Base-by-base conservation (phyloP, 2,113 vertebrate species). In the Xiphias gladius region DNA sequence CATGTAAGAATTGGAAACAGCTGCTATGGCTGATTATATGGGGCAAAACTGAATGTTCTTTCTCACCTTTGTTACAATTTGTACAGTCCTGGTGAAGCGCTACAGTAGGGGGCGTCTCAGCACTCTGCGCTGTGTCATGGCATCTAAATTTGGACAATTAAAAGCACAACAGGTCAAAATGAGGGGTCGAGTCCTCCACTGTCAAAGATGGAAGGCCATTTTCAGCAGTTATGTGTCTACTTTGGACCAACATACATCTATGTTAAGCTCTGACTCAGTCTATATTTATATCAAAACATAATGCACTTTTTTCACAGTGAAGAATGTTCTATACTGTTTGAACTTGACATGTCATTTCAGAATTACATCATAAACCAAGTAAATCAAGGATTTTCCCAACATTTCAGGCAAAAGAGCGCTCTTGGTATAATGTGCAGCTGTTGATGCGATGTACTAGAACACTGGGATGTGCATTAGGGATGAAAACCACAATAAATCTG, bases 1-100 rank as follows among this genome's bases (percentile, higher is more conserved):
- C 71, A 80, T 73, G 67, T 16, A 59, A 10, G 55, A 86, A 95
- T 94, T 90, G 85, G 81, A 94, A 94, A 89, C 93, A 95, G 92
- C 92, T 94, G 93, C 46, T 71, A 37, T 63, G 35, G 67, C 39
- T 41, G 50, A 88, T 84, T 64, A 65, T 46, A 54, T 80, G 84
- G 79, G 89, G 76, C 68, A 78, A 86, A 80, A 43, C 59, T n/a
- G 70, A 78, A 57, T 79, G 68, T 79, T 79, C 66, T 83, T 88
- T 90, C 78, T 84, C 72, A 88, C 87, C 76, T 88, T 79, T 89
- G 85, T 76, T 88, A 91, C 82, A 86, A 80, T 83, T 87, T 93
- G 83, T 89, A 61, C 89, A 91, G 82, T 78, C 72, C 46, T 57
- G 72, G 64, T 82, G 83, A 89, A 85, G 90, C 65, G 76, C 80